phyloP scores from a whole-genome alignment of 2,113 vertebrate genomes.

The Forbesichthys agassizii region DNA sequence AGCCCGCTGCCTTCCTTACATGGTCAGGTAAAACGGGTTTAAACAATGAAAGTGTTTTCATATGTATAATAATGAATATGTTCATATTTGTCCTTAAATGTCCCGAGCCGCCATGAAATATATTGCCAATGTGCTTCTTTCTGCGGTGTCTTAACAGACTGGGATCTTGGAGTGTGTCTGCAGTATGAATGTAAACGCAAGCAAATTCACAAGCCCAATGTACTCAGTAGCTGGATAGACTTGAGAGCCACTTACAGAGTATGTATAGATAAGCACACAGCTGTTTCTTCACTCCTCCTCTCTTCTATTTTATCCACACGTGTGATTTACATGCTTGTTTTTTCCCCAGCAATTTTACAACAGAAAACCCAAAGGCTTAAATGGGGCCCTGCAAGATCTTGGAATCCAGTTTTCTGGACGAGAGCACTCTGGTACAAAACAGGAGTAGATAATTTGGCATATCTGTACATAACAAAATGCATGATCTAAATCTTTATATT shows the following conservation, averaged over 20 bases:
- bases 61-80: too few species aligned
- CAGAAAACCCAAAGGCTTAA: constrained; percentile 90
- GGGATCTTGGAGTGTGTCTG: constrained; percentile 95
- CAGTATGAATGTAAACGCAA: constrained; percentile 95
- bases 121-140: constrained; percentile 2
- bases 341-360: constrained; percentile 85
- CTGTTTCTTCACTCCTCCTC: background rate
- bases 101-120: background rate
- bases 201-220: constrained; percentile 85
- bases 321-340: background rate
- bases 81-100: too few species aligned
- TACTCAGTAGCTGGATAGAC: constrained; percentile 93
- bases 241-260: constrained; percentile 92
- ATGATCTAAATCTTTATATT: background rate
- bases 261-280: constrained; percentile 21
- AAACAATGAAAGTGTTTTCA: too few species aligned
- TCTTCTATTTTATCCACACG: background rate
- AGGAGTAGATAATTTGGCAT: background rate
- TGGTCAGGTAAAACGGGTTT: constrained; percentile 86
- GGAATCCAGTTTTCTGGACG: constrained; percentile 90
- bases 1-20: constrained; percentile 86
- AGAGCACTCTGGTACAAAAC: constrained; percentile 87
- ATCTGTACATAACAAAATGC: background rate
- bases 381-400: constrained; percentile 90
- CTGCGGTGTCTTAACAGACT: constrained; percentile 77